phyloP scores from a whole-genome alignment of 2,113 vertebrate genomes.

The Motacilla tschutschensis region DNA sequence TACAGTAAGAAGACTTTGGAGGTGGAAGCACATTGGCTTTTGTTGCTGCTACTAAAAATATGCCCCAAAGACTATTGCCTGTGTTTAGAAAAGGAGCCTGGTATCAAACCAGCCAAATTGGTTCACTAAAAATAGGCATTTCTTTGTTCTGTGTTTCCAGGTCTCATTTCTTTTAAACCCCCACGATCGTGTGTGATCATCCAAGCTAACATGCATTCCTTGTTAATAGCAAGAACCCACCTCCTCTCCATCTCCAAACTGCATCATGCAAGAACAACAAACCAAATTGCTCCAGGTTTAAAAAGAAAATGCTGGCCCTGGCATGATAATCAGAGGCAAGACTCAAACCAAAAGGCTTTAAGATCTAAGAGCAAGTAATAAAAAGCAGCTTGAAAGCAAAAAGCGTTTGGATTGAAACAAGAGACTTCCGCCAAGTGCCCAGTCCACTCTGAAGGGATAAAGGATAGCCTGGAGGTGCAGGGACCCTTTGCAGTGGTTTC shows the following conservation, averaged over 20 bases:
- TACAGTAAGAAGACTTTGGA: background rate
- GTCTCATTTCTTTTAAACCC: background rate
- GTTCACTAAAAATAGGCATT: background rate
- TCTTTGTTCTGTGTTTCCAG: background rate
- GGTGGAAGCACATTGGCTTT: background rate
- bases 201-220: background rate
- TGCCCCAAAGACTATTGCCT: background rate
- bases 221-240: background rate
- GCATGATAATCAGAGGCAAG: background rate
- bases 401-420: constrained; percentile 2
- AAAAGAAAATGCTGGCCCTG: background rate
- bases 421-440: background rate
- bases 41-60: constrained; percentile 7
- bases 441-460: background rate
- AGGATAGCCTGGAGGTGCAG: background rate
- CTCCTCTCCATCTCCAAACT: background rate
- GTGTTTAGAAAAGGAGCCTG: background rate
- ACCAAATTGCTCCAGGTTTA: background rate
- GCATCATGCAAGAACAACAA: background rate
- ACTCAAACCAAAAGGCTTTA: constrained; percentile 8
- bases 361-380: constrained; percentile 37
- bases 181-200: background rate
- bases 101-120: background rate
- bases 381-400: constrained; percentile 49
- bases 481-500: background rate